Percentiles rank a stretch among this genome's conserved stretches.
phyloP scores from a whole-genome alignment of 2,797 vertebrate species.

The Pteronotus mesoamericanus region DNA sequence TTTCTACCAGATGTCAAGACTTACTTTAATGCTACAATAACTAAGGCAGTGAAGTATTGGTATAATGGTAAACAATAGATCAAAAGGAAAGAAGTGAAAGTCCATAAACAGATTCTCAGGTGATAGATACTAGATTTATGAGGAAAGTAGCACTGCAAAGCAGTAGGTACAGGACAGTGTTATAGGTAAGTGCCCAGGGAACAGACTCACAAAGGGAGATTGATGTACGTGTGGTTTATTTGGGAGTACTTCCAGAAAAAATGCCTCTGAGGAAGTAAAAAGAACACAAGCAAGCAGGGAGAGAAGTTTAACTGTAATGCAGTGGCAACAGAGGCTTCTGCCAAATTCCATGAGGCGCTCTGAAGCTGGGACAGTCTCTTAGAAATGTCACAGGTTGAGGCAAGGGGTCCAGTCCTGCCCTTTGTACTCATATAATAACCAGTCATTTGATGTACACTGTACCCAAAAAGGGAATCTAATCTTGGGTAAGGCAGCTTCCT shows the following conservation, averaged over 20 bases:
- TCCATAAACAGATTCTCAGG: neutral
- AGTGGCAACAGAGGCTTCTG: neutral
- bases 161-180: neutral
- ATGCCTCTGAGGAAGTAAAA: neutral
- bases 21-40: neutral
- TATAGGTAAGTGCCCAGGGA: neutral
- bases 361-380: neutral
- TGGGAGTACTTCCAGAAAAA: neutral
- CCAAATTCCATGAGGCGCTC: neutral
- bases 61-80: neutral
- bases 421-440: neutral
- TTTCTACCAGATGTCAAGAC: neutral
- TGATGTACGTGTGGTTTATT: neutral
- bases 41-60: neutral
- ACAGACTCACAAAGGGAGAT: neutral
- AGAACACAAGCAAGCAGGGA: neutral
- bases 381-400: neutral
- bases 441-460: neutral
- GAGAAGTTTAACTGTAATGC: neutral
- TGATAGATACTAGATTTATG: neutral
- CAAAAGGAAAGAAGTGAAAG: neutral
- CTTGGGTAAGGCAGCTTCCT: neutral
- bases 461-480: neutral
- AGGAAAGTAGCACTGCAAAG: neutral
- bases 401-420: neutral